Percentiles rank a stretch among this genome's conserved stretches.
Evolutionary conservation across 2,888 invertebrate species (phyloP).

Genomic region (Eristalis tenax): DNA sequence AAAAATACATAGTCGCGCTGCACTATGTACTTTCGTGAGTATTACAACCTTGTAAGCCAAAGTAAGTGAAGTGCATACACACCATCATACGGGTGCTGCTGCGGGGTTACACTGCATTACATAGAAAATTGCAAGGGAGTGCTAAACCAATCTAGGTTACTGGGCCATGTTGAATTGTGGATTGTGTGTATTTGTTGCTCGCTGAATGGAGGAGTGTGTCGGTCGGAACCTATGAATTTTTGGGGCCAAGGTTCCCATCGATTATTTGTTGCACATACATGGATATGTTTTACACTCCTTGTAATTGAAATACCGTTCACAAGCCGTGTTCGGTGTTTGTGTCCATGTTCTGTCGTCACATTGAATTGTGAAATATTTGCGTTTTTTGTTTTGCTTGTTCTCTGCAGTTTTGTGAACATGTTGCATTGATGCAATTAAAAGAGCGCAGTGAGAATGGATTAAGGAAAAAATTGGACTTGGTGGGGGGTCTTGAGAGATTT

Average conservation of each 20-base stretch:
- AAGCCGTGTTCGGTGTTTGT: neutral
- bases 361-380: constrained; percentile 19
- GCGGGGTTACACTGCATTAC: constrained; percentile 2
- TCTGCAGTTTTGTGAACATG: constrained; percentile 22
- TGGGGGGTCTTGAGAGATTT: neutral
- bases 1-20: constrained; percentile 18
- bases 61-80: constrained; percentile 51
- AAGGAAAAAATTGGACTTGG: neutral
- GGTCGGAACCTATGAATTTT: constrained; percentile 12
- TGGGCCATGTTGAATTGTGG: constrained; percentile 64
- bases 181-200: constrained; percentile 37
- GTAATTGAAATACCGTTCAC: neutral
- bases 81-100: neutral
- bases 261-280: constrained; percentile 35
- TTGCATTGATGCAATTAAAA: constrained; percentile 51
- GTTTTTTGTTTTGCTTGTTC: constrained; percentile 1
- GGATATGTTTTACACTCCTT: neutral
- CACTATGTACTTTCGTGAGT: constrained; percentile 17
- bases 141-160: constrained; percentile 61
- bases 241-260: constrained; percentile 68
- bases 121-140: constrained; percentile 55
- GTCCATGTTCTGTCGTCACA: neutral
- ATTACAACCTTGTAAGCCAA: constrained; percentile 61
- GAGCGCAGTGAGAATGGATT: neutral
- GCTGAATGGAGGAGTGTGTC: neutral